Evolutionary conservation across 2,113 vertebrate species (phyloP).

Genomic region (Fregata magnificens): DNA sequence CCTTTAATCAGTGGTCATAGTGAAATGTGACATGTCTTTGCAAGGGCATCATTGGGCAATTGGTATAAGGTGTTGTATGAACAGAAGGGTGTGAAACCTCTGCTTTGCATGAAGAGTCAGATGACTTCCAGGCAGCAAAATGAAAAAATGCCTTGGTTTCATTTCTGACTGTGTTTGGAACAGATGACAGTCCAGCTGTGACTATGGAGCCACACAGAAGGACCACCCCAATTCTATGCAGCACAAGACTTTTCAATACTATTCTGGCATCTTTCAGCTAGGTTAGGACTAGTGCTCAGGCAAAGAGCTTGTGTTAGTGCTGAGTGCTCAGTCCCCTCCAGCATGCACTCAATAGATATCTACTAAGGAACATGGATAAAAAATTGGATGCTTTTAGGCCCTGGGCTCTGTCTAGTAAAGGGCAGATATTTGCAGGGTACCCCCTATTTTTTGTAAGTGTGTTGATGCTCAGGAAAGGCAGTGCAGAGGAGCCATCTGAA

Average conservation of each 20-base stretch:
- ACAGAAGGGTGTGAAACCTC: slow-evolving; percentile 74
- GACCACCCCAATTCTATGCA: not conserved
- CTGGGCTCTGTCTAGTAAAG: not conserved
- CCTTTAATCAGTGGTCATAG: not conserved
- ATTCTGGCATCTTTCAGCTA: not conserved
- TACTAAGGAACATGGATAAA: not conserved
- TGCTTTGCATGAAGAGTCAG: slow-evolving; percentile 67
- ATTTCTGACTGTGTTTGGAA: not conserved
- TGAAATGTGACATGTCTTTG: slow-evolving; percentile 53
- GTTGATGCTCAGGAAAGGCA: not conserved
- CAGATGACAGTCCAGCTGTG: not conserved
- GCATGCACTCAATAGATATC: not conserved
- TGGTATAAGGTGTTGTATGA: slow-evolving; percentile 25
- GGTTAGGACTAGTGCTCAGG: not conserved
- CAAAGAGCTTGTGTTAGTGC: not conserved
- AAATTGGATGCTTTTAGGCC: not conserved
- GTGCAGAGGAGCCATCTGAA: not conserved
- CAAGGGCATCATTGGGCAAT: not conserved
- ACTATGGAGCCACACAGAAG: not conserved
- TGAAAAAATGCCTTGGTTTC: slow-evolving; percentile 25
- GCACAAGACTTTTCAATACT: not conserved
- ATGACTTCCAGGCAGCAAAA: slow-evolving; percentile 65
- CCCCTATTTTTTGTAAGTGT: not conserved
- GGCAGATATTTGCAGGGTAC: not conserved
- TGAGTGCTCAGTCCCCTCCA: not conserved